phyloP scores from a whole-genome alignment of 2,113 vertebrate species.

The Nerophis lumbriciformis region DNA sequence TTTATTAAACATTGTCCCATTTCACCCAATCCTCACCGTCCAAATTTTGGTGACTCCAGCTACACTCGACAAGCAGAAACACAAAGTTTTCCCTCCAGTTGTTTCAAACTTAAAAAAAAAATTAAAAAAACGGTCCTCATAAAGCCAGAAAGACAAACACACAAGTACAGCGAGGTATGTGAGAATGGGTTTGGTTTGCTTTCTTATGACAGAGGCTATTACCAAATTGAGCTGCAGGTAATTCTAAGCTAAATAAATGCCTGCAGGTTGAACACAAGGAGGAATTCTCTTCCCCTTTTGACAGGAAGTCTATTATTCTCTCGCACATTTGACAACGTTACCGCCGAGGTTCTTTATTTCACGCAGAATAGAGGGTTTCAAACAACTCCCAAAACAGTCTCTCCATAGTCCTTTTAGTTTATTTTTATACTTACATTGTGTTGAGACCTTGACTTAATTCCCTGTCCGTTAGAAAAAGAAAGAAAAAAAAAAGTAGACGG shows the following conservation, averaged over 20 bases:
- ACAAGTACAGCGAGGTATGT: slow-evolving; percentile 30
- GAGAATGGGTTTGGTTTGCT: slow-evolving; percentile 81
- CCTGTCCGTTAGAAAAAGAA: slow-evolving; percentile 8
- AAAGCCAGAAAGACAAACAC: slow-evolving; percentile 9
- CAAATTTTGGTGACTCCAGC: neutral
- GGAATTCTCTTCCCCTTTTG: slow-evolving; percentile 59
- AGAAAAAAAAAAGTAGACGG: slow-evolving; percentile 21
- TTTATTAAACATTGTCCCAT: too few relatives aligned
- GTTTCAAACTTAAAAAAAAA: neutral
- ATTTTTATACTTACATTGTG: too few relatives aligned
- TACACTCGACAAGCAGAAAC: neutral
- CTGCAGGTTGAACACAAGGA: slow-evolving; percentile 63
- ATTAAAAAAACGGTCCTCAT: neutral
- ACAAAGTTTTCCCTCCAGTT: neutral
- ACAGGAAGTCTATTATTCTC: slow-evolving; percentile 73
- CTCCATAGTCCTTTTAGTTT: neutral
- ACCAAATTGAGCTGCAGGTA: slow-evolving; percentile 76
- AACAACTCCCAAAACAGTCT: neutral
- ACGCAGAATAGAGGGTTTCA: neutral
- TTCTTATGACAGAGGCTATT: slow-evolving; percentile 86
- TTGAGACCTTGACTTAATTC: slow-evolving; percentile 28
- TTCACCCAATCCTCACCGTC: neutral
- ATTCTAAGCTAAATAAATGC: slow-evolving; percentile 86
- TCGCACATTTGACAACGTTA: slow-evolving; percentile 22
- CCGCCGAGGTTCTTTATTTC: neutral